A percentile compares a stretch with the other conserved stretches of the same genome.
Evolutionary conservation across 2,113 vertebrate genomes (phyloP).

Genomic region (Pangasianodon hypophthalmus): DNA sequence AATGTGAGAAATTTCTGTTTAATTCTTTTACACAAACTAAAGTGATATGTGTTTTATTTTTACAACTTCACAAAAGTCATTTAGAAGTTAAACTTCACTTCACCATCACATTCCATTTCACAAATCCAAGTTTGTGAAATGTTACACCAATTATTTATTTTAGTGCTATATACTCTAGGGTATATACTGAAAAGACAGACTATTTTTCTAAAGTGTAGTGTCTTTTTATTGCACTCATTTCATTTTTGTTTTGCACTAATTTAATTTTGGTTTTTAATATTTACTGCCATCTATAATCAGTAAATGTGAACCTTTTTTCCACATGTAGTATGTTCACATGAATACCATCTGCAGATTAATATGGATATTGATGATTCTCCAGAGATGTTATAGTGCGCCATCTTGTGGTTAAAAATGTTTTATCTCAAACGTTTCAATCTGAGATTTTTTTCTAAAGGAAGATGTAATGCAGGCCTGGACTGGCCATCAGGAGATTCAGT

Average conservation of each 20-base stretch:
- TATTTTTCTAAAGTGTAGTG: background rate
- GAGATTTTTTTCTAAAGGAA: background rate
- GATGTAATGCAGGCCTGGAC: background rate
- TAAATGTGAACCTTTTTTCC: background rate
- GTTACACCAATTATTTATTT: too few species aligned
- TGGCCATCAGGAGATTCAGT: too few species aligned
- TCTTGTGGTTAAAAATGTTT: slow-evolving; percentile 3
- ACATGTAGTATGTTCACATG: background rate
- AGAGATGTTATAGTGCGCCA: background rate
- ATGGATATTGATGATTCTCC: background rate
- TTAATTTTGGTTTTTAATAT: background rate
- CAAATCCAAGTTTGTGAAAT: too few species aligned
- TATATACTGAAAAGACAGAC: too few species aligned
- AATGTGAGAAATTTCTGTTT: too few species aligned
- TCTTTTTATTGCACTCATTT: background rate
- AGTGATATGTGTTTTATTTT: too few species aligned
- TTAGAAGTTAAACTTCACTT: too few species aligned
- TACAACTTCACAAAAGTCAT: too few species aligned
- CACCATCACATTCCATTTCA: too few species aligned
- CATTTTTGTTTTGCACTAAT: background rate
- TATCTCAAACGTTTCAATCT: background rate
- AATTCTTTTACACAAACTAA: too few species aligned
- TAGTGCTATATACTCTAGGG: too few species aligned
- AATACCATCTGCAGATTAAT: background rate
- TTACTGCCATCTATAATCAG: background rate